Evolutionary conservation across 2,888 invertebrate genomes (phyloP), one percentile per base, ranked within the genome.

Genomic region (Oligia strigilis): DNA sequence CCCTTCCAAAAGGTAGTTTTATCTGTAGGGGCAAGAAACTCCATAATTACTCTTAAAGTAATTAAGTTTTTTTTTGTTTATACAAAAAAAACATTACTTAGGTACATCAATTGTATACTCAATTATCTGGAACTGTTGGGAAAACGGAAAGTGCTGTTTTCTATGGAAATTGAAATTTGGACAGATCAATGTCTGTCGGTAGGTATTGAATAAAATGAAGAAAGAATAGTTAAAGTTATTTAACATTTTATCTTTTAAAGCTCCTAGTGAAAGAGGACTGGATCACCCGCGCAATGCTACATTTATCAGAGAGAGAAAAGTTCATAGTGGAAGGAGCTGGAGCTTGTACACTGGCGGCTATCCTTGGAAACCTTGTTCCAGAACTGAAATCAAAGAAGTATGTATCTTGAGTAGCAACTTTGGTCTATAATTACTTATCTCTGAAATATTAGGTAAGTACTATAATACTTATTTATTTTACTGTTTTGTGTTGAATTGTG

Each of bases 321-420:
- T 98, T 98, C 83, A 98, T 99, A 4, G 98, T 99, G 0, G 99
- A 99, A 94, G 99, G 99, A 0, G 99, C 99, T 23, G 99, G 98
- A 0, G 99, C 99, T 0, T 97, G 98, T n/a, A 98, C 98, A 0
- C 94, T 99, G 29, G 99, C 99, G 0, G 98, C 99, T 2, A 97
- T 99, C 84, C 94, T 99, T 52, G 98, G 98, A 11, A 98, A 98
- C 36, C 97, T 98, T 76, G 95, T 99, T 40, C 98, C 98, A 23
- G 99, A 99, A 91, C 97, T 99, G 19, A 98, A 98, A 92, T 98
- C 98, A 49, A 99, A 99, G 96, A 98, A 97, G 98, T 98, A 92
- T 92, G 91, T 86, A 65, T 17, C 43, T 13, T 23, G 8, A 46
- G n/a, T 29, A 65, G 0, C 69, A 46, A 11, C 43, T 58, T 49